Evolutionary conservation across 2,888 invertebrate genomes (phyloP).

Genomic region (Trichacis sp.): DNA sequence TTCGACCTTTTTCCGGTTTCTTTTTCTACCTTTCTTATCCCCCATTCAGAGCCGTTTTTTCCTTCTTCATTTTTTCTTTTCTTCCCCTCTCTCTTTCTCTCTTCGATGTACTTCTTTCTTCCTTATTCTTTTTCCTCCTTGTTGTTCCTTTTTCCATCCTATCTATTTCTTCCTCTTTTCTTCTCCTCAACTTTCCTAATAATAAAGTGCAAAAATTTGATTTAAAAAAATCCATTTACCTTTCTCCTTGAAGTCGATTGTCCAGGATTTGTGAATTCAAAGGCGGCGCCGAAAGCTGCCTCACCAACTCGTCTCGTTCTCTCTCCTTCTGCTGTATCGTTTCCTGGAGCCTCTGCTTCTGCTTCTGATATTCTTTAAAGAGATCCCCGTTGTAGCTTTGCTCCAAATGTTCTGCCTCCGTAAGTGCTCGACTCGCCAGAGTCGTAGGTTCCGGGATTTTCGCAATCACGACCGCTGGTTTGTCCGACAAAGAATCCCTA

Average conservation of each 20-base stretch:
- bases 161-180: too few relatives aligned
- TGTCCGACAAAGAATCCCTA: conserved; percentile 75
- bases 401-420: conserved; percentile 66
- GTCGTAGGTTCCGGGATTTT: conserved; percentile 65
- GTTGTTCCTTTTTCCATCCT: too few relatives aligned
- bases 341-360: conserved; percentile 78
- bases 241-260: conserved; percentile 69
- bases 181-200: too few relatives aligned
- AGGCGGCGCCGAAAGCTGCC: conserved; percentile 68
- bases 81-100: too few relatives aligned
- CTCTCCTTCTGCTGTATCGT: conserved; percentile 71
- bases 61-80: too few relatives aligned
- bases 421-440: conserved; percentile 48
- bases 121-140: too few relatives aligned
- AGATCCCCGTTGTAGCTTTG: conserved; percentile 76
- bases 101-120: too few relatives aligned
- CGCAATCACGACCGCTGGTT: conserved; percentile 62
- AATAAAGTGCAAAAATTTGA: too few relatives aligned
- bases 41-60: too few relatives aligned
- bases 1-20: too few relatives aligned
- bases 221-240: conserved; percentile 69
- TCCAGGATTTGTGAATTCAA: conserved; percentile 61
- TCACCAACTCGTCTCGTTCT: conserved; percentile 72
- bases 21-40: too few relatives aligned
- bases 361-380: conserved; percentile 84